These are phyloP conservation scores for Sussaba pulchella DNA, from an alignment of 2,888 invertebrate species.

Conservation along the genomic window DNA sequence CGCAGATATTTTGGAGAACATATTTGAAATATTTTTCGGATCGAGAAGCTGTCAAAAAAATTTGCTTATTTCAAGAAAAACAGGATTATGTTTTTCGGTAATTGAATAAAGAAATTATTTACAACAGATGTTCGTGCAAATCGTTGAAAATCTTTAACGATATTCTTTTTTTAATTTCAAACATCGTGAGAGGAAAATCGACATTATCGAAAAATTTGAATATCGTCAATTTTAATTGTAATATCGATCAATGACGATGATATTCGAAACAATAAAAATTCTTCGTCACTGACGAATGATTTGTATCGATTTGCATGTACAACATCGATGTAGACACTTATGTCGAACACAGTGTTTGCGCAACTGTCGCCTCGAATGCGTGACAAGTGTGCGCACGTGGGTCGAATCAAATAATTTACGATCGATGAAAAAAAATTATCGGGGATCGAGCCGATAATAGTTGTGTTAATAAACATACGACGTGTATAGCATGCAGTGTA, in stretches of 20 bases:
- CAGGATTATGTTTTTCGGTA: no score
- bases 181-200: no score
- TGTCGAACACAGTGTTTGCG: conserved; percentile 52
- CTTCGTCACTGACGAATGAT: not conserved
- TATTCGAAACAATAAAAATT: conserved; percentile 10
- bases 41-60: no score
- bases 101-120: no score
- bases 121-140: no score
- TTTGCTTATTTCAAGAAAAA: no score
- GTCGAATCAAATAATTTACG: conserved; percentile 57
- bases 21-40: no score
- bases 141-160: no score
- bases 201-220: no score
- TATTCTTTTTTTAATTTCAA: no score
- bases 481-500: not conserved
- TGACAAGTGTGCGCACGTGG: conserved; percentile 45
- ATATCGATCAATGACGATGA: not conserved
- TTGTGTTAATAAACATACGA: conserved; percentile 17
- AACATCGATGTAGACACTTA: conserved; percentile 20
- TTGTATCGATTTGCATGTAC: conserved; percentile 9
- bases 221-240: no score
- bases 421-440: conserved; percentile 49
- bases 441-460: conserved; percentile 11
- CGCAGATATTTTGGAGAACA: no score
- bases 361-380: conserved; percentile 38